Conservation (phyloP, 1,140 invertebrate species). For the Panagrolaimus sp. region DNA sequence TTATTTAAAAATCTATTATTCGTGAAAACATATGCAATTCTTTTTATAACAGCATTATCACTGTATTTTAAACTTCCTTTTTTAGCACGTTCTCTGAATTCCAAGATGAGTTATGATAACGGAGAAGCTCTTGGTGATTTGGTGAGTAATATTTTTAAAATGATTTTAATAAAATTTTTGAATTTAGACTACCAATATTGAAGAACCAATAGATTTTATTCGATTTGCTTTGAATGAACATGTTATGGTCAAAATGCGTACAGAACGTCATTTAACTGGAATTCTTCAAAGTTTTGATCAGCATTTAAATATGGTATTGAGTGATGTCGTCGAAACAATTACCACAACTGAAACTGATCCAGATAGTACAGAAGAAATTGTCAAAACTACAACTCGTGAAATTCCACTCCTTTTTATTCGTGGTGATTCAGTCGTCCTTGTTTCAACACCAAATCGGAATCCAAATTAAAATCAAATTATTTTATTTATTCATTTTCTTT, state of each 20-base stretch:
- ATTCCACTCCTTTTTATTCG: slow-evolving; percentile 96
- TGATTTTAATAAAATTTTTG: too few species aligned
- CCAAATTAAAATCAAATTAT: too few species aligned
- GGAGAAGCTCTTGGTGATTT: too few species aligned
- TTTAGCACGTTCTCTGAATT: too few species aligned
- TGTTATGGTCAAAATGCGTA: slow-evolving; percentile 97
- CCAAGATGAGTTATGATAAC: too few species aligned
- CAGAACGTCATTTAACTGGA: slow-evolving; percentile 86
- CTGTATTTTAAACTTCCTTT: too few species aligned
- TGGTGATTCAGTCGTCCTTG: slow-evolving; percentile 93
- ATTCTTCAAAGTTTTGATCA: slow-evolving; percentile 92
- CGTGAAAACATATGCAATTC: too few species aligned
- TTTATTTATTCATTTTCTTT: too few species aligned
- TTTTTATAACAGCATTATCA: too few species aligned
- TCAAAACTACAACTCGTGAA: slow-evolving; percentile 84
- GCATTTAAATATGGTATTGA: slow-evolving; percentile 95
- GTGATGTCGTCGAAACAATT: slow-evolving; percentile 93
- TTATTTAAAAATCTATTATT: too few species aligned
- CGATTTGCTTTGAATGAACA: slow-evolving; percentile 87
- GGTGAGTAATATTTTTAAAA: too few species aligned
- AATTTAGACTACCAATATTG: slow-evolving; percentile 62
- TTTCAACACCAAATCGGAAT: slow-evolving; percentile 68
- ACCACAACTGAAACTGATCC: slow-evolving; percentile 97
- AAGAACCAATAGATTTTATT: slow-evolving; percentile 92
- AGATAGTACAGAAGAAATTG: slow-evolving; percentile 96